phyloP scores from a whole-genome alignment of 2,797 vertebrate genomes.

The Erethizon dorsatum region DNA sequence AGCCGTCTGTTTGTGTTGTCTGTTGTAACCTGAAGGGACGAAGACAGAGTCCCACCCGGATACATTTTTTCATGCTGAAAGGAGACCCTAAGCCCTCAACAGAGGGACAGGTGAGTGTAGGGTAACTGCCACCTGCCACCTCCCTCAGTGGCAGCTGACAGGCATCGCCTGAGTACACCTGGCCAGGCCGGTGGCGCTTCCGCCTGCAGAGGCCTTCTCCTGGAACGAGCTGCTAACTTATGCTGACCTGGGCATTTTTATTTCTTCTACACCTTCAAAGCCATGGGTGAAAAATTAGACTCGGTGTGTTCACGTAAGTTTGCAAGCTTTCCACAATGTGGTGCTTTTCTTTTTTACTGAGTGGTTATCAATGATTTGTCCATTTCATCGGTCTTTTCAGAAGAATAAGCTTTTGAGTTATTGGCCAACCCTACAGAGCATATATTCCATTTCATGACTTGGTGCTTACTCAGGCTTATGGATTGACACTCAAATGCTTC shows the following conservation, averaged over 20 bases:
- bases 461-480: background rate
- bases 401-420: background rate
- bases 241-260: background rate
- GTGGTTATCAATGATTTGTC: background rate
- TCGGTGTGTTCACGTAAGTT: background rate
- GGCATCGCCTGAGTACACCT: background rate
- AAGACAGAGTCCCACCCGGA: background rate
- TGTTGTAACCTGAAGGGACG: background rate
- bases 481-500: background rate
- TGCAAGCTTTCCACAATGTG: rapidly evolving
- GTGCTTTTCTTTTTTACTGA: background rate
- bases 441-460: background rate
- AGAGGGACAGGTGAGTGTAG: background rate
- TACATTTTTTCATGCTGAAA: background rate
- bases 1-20: background rate
- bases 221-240: background rate
- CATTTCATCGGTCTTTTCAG: background rate
- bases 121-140: rapidly evolving
- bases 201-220: background rate
- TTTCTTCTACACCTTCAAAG: background rate
- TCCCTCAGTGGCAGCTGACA: background rate
- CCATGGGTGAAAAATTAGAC: rapidly evolving
- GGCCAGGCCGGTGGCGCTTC: rapidly evolving
- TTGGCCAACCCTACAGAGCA: background rate
- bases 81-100: rapidly evolving